A percentile compares a stretch with the other conserved stretches of the same genome.
These are phyloP conservation scores for Silurus asotus DNA, from an alignment of 2,113 vertebrate genomes.

Conservation along the genomic window DNA sequence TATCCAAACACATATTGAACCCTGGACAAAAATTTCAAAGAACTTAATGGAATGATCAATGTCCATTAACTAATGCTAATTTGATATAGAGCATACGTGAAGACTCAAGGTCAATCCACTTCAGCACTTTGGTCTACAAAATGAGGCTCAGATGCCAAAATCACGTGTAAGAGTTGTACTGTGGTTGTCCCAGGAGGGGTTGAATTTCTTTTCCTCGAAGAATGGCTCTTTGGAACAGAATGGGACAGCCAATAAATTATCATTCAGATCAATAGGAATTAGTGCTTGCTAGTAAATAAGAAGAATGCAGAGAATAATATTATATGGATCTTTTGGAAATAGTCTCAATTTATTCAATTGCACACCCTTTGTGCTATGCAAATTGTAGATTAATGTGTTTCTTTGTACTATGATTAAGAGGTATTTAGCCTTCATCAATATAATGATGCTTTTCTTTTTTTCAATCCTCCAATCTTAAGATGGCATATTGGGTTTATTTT, in stretches of 20 bases:
- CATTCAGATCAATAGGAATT: neutral
- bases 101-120: constrained; percentile 2
- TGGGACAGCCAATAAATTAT: constrained; percentile 2
- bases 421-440: neutral
- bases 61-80: constrained; percentile 60
- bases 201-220: constrained; percentile 1
- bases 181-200: constrained; percentile 7
- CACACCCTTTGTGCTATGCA: neutral
- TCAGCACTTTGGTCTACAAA: constrained; percentile 6
- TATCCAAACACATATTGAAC: constrained; percentile 60
- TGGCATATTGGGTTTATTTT: constrained; percentile 58
- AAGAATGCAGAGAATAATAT: neutral
- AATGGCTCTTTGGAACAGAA: neutral
- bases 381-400: constrained; percentile 21
- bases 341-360: neutral
- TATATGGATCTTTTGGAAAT: neutral
- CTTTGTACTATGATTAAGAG: constrained; percentile 4
- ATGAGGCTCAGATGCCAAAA: constrained; percentile 10
- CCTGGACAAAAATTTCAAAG: constrained; percentile 55
- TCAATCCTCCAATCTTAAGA: constrained; percentile 25
- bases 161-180: constrained; percentile 9
- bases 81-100: constrained; percentile 42
- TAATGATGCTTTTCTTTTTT: constrained; percentile 23
- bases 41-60: constrained; percentile 59
- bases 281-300: neutral